These are phyloP conservation scores for Drepanosiphum platanoidis DNA, from an alignment of 2,888 invertebrate species.

Conservation along the genomic window DNA sequence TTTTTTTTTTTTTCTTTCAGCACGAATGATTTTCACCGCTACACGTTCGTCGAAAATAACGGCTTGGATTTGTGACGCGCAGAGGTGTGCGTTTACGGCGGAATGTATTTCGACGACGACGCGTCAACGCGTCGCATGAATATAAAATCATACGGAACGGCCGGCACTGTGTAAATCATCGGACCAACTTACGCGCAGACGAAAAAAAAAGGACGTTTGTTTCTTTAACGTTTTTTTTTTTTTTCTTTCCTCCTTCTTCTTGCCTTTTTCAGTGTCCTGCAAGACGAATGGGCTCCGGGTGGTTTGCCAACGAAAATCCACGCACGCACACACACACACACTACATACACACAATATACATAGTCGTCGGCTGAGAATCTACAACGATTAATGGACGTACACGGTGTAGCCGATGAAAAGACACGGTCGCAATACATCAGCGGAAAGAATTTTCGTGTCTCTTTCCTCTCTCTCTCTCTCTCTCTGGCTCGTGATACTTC, in stretches of 20 bases:
- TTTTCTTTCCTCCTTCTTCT: neutral
- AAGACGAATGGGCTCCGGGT: conserved; percentile 33
- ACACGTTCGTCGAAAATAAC: no score
- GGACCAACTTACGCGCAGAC: conserved; percentile 7
- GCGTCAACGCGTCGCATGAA: no score
- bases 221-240: conserved; percentile 1
- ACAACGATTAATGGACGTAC: conserved; percentile 26
- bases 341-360: neutral
- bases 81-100: no score
- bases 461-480: neutral
- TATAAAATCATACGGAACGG: no score
- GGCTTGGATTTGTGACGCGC: no score
- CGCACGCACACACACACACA: neutral
- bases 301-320: conserved; percentile 34
- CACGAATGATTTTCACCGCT: no score
- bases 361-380: conserved; percentile 11
- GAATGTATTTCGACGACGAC: no score
- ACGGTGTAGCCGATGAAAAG: neutral
- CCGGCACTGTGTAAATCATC: conserved; percentile 23
- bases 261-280: neutral
- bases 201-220: conserved; percentile 6
- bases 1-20: no score
- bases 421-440: neutral
- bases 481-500: no score
- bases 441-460: neutral